Base-by-base conservation (phyloP, 2,113 vertebrate genomes). In the Mus spicilegus region DNA sequence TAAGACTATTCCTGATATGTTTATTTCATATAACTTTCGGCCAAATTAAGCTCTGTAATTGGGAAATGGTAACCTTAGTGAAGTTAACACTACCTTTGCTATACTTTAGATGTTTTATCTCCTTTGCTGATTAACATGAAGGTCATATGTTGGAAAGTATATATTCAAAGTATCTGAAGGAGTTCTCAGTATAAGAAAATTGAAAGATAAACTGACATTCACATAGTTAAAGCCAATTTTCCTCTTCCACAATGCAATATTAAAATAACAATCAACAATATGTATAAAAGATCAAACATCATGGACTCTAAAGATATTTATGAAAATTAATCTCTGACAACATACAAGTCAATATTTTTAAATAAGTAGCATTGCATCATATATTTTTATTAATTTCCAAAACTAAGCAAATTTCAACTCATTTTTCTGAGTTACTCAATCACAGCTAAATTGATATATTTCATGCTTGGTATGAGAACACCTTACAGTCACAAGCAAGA, bases 371-470 rank as follows among this genome's bases (percentile, higher is more conserved):
- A 58, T 24, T 92, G 2, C 51, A 84, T 24, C 54, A 5, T 58
- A 80, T 46, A 69, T 80, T 95, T 95, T 94, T 88, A 90, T 61
- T 92, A 90, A 42, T 90, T 9, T 7, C 61, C 69, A 51, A 96
- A 92, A 11, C 7, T 67, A 84, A 77, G 85, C 22, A 91, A 54
- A 63, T 96, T 92, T 94, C 20, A 86, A 73, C 11, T 84, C 9
- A 89, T 93, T 95, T 82, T 95, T 94, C 81, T 89, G 42, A 95
- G 58, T 91, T 96, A 69, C 70, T 94, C 89, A 95, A 76, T 7
- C 4, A 42, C 12, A 92, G 22, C 26, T 75, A 92, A 94, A 87
- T 87, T 82, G 69, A 78, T 78, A 93, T 49, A 49, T 87, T 92
- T 85, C 96, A 42, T 92, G 58, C 77, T 20, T n/a, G 51, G 8